These are phyloP conservation scores for Otolemur garnettii DNA, from an alignment of 2,113 vertebrate genomes.

Conservation along the genomic window DNA sequence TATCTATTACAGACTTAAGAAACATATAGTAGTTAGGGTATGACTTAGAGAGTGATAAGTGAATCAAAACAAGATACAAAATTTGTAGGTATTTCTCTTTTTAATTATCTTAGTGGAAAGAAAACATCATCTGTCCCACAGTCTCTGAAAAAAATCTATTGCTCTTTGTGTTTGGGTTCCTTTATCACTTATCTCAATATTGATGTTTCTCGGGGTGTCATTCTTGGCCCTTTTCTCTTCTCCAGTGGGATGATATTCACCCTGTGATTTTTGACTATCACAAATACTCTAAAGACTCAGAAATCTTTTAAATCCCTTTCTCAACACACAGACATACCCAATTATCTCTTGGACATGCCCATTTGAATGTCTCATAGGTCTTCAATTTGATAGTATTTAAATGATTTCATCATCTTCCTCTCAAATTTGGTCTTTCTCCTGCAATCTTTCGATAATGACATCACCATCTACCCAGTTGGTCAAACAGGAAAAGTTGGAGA, in stretches of 20 bases:
- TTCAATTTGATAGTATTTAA: not conserved
- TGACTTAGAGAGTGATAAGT: not conserved
- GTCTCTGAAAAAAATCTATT: not conserved
- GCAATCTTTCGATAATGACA: not conserved
- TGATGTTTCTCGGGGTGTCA: not conserved
- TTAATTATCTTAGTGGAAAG: not conserved
- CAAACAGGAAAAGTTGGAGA: not conserved
- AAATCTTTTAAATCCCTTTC: slow-evolving; percentile 21
- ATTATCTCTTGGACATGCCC: not conserved
- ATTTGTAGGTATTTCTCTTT: not conserved
- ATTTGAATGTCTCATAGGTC: slow-evolving; percentile 21
- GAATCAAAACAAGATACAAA: slow-evolving; percentile 9
- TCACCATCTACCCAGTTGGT: not conserved
- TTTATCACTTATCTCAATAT: not conserved
- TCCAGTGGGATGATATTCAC: not conserved
- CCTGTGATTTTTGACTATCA: not conserved
- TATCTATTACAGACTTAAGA: not conserved
- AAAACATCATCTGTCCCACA: not conserved
- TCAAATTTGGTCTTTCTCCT: not conserved
- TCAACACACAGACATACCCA: not conserved
- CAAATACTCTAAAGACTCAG: not conserved
- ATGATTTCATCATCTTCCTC: not conserved
- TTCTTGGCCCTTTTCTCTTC: not conserved
- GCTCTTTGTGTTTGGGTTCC: not conserved
- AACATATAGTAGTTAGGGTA: not conserved